Evolutionary conservation across 2,888 invertebrate genomes (phyloP), one percentile per base, ranked within the genome.

Genomic region (Melinaea marsaeus): DNA sequence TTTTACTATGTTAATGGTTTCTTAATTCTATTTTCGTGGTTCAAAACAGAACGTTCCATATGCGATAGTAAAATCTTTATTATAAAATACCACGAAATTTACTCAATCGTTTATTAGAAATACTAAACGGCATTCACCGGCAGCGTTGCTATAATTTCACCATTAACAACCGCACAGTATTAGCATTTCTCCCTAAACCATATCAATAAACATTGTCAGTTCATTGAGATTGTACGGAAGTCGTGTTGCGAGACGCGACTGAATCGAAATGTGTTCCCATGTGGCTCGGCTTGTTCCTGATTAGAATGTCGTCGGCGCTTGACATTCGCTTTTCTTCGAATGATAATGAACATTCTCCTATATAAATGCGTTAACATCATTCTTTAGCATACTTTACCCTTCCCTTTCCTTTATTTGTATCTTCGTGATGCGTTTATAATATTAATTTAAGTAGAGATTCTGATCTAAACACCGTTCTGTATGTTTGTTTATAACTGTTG

Each of bases 241-340:
- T 64, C 57, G 51, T 51, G 51, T 57, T 55, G 47, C 64, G 55
- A 55, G 11, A 35, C 64, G 55, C 48, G 58, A 13, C 55, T 61
- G 64, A 61, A 64, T 64, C 55, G 47, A 64, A 64, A 64, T 34
- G 57, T 61, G 65, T 65, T 67, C 65, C 61, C 62, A 69, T 68
- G 64, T 68, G 61, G 61, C 37, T 59, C 46, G 51, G 58, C 37
- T 46, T 48, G 61, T 32, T 51, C 42, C 61, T 66, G 67, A 69
- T 69, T 70, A 69, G 60, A 67, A 67, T 65, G 69, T 69, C 69
- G 64, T 48, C 64, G 62, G 57, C 60, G 67, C 69, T 60, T 62
- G 62, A 62, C 63, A 67, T 63, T 64, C 59, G 62, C 63, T 65
- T 63, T 69, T 69, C 69, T 65, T 62, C 61, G 69, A 67, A 67